Conservation (phyloP, 2,113 vertebrate genomes). For the Oncorhynchus gorbuscha region DNA sequence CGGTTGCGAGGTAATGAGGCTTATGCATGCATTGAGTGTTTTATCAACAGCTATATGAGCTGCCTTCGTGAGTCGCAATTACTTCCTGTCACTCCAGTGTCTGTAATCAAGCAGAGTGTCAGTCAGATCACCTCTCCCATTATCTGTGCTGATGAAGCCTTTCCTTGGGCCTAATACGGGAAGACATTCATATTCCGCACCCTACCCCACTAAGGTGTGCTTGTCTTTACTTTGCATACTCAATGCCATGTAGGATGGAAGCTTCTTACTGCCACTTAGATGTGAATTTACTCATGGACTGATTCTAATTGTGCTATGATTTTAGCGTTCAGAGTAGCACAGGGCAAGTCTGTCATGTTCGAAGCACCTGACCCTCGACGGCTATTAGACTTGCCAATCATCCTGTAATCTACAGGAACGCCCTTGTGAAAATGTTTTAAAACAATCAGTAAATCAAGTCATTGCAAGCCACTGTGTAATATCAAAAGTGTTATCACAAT, state of each 20-base stretch:
- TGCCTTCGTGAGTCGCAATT: constrained; percentile 46
- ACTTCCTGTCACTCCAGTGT: constrained; percentile 46
- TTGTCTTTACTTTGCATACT: constrained; percentile 23
- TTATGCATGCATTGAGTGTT: constrained; percentile 42
- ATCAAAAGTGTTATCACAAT: not conserved
- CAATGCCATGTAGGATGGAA: not conserved
- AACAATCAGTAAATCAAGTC: not conserved
- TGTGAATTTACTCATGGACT: not conserved
- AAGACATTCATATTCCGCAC: constrained; percentile 33
- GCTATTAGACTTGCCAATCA: not conserved
- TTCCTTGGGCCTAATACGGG: constrained; percentile 20
- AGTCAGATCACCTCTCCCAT: constrained; percentile 51
- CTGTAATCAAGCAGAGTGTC: constrained; percentile 55
- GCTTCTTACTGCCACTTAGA: not conserved
- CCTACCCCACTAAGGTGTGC: constrained; percentile 14
- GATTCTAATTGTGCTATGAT: not conserved
- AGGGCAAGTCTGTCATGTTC: not conserved
- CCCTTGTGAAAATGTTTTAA: not conserved
- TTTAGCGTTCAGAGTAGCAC: not conserved
- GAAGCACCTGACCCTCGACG: not conserved
- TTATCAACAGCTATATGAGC: constrained; percentile 45
- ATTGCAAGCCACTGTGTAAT: not conserved
- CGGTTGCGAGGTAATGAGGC: constrained; percentile 31
- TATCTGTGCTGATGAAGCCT: constrained; percentile 45
- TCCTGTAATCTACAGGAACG: not conserved